phyloP scores from a whole-genome alignment of 2,113 vertebrate species.

The Myocastor coypus region DNA sequence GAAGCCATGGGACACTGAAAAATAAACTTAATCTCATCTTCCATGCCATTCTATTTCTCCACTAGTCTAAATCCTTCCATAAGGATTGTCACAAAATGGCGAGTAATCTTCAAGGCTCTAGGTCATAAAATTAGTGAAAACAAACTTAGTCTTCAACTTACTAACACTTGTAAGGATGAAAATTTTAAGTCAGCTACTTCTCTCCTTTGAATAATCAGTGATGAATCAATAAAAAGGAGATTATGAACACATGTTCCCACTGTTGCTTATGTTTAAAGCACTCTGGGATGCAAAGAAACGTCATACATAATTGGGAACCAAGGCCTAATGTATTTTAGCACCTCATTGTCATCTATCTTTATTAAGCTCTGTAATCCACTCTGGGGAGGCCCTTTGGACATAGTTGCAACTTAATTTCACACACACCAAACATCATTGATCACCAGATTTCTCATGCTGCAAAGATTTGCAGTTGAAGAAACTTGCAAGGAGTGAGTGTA shows the following conservation, averaged over 20 bases:
- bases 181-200: slow-evolving; percentile 33
- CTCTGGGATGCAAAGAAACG: neutral
- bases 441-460: slow-evolving; percentile 31
- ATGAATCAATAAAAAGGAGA: neutral
- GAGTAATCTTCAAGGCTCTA: slow-evolving; percentile 17
- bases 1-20: slow-evolving; percentile 37
- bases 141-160: slow-evolving; percentile 45
- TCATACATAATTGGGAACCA: neutral
- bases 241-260: neutral
- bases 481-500: slow-evolving; percentile 6
- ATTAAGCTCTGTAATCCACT: slow-evolving; percentile 32
- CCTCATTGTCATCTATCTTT: slow-evolving; percentile 37
- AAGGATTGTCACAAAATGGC: slow-evolving; percentile 10
- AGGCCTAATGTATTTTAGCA: slow-evolving; percentile 4
- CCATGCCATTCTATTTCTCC: slow-evolving; percentile 35
- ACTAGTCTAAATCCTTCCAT: slow-evolving; percentile 33
- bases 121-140: slow-evolving; percentile 50
- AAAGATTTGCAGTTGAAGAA: slow-evolving; percentile 59
- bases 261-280: neutral
- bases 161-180: slow-evolving; percentile 40
- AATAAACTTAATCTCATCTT: slow-evolving; percentile 39
- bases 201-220: slow-evolving; percentile 43
- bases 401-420: slow-evolving; percentile 65
- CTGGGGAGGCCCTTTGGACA: slow-evolving; percentile 31
- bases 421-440: slow-evolving; percentile 67